Base-by-base conservation (phyloP, 2,113 vertebrate species). In the Erpornis zantholeuca region DNA sequence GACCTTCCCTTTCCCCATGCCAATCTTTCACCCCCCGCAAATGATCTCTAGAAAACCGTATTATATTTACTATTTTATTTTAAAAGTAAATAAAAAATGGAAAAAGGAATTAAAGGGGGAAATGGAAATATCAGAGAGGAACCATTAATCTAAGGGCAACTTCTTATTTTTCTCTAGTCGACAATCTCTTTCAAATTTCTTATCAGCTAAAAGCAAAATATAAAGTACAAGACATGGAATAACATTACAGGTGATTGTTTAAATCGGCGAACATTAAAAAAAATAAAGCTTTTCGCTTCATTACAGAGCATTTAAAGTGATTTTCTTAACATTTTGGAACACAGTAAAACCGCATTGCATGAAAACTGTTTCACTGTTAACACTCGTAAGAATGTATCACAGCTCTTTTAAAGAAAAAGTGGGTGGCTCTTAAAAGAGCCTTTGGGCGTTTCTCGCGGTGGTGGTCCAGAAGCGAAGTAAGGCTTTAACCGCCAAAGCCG, bases 391-490 rank as follows among this genome's bases (percentile, higher is more conserved):
- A 42, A 42, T 14, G 40, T 42, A 42, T 12, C 40, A 42, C 40
- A 42, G 40, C 40, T 42, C 40, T 42, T 42, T 42, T 42, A 14
- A 42, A 6, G 13, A 42, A 14, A 13, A 33, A 12, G 36, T 96
- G 94, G 96, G 98, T 97, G 97, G 98, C 97, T 98, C 97, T 98
- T 94, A 98, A 97, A 98, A 98, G 98, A 98, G 98, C 97, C 97
- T 96, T 98, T 98, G 92, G 91, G 72, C 72, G 40, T 42, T 42
- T 42, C 40, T 42, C 40, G 40, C 40, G 40, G n/a, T n/a, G n/a
- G n/a, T n/a, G n/a, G n/a, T n/a, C n/a, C n/a, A n/a, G n/a, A n/a
- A n/a, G n/a, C n/a, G n/a, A n/a, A n/a, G n/a, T n/a, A n/a, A n/a
- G n/a, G n/a, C n/a, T n/a, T n/a, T n/a, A 10, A 40, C 85, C 83